Evolutionary conservation across 2,888 invertebrate genomes (phyloP).

Genomic region (Thecocarcelia acutangulata): DNA sequence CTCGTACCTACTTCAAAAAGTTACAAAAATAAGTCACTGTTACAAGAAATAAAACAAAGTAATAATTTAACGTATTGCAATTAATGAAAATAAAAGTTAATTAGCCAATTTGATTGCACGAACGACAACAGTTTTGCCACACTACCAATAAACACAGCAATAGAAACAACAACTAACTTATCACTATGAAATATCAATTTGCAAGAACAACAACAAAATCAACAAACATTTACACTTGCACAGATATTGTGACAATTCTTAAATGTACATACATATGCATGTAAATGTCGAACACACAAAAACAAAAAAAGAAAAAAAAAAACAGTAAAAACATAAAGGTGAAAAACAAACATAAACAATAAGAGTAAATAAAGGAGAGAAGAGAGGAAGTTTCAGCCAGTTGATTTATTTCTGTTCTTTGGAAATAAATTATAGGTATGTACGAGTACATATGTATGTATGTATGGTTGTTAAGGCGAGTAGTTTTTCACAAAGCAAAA

Average conservation of each 20-base stretch:
- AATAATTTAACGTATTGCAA: slow-evolving; percentile 60
- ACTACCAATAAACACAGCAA: slow-evolving; percentile 50
- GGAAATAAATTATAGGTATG: too few relatives aligned
- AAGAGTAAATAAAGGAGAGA: not conserved
- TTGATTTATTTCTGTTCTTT: too few relatives aligned
- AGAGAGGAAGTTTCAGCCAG: slow-evolving; percentile 5
- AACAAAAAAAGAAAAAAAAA: not conserved
- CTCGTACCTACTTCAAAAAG: slow-evolving; percentile 23
- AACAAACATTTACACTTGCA: not conserved
- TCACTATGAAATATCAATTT: slow-evolving; percentile 25
- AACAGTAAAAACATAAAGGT: too few relatives aligned
- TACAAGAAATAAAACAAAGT: slow-evolving; percentile 9
- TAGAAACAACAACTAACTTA: slow-evolving; percentile 24
- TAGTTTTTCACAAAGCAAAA: too few relatives aligned
- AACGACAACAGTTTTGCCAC: slow-evolving; percentile 64
- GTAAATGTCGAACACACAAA: too few relatives aligned
- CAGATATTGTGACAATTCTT: not conserved
- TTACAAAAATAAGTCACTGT: slow-evolving; percentile 5
- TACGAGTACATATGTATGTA: too few relatives aligned
- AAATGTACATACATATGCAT: not conserved
- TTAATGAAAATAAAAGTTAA: slow-evolving; percentile 67
- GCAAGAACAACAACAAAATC: not conserved
- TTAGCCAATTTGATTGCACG: slow-evolving; percentile 69
- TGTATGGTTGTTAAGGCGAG: too few relatives aligned
- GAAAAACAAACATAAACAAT: slow-evolving; percentile 8